Evolutionary conservation across 2,888 invertebrate genomes (phyloP).

Genomic region (Habroteleia sp.): DNA sequence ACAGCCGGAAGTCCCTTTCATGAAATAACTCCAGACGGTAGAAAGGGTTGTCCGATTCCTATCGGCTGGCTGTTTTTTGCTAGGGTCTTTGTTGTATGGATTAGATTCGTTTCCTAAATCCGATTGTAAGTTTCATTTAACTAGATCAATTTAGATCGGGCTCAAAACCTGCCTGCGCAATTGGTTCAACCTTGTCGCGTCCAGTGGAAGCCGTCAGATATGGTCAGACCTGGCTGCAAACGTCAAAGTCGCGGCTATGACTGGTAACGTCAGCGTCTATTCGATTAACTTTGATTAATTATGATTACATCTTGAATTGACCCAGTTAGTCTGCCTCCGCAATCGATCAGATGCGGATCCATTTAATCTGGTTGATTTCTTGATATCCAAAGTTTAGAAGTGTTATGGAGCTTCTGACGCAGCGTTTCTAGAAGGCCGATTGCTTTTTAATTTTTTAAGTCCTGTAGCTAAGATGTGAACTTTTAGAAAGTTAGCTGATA

Average conservation of each 20-base stretch:
- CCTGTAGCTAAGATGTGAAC: too few species aligned
- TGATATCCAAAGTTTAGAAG: too few species aligned
- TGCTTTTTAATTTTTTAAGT: too few species aligned
- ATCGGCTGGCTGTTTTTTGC: slow-evolving; percentile 15
- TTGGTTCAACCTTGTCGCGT: slow-evolving; percentile 12
- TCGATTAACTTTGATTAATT: slow-evolving; percentile 39
- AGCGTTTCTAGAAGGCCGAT: neutral
- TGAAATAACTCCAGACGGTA: neutral
- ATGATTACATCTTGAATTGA: slow-evolving; percentile 26
- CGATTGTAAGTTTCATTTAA: neutral
- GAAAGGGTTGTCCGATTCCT: slow-evolving; percentile 9
- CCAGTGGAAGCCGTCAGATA: slow-evolving; percentile 16
- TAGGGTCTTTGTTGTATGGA: too few species aligned
- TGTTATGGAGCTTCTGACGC: too few species aligned
- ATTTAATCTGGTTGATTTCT: too few species aligned
- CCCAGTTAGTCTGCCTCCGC: slow-evolving; percentile 4
- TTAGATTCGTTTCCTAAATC: too few species aligned
- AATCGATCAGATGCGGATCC: slow-evolving; percentile 8
- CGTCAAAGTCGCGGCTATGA: slow-evolving; percentile 2
- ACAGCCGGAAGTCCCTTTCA: slow-evolving; percentile 24
- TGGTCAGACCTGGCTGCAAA: slow-evolving; percentile 25
- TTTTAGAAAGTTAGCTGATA: too few species aligned
- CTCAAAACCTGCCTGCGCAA: slow-evolving; percentile 1
- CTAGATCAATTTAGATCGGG: slow-evolving; percentile 17
- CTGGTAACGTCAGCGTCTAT: slow-evolving; percentile 2